Conservation (phyloP, 2,113 vertebrate genomes). For the Stigmatopora argus region DNA sequence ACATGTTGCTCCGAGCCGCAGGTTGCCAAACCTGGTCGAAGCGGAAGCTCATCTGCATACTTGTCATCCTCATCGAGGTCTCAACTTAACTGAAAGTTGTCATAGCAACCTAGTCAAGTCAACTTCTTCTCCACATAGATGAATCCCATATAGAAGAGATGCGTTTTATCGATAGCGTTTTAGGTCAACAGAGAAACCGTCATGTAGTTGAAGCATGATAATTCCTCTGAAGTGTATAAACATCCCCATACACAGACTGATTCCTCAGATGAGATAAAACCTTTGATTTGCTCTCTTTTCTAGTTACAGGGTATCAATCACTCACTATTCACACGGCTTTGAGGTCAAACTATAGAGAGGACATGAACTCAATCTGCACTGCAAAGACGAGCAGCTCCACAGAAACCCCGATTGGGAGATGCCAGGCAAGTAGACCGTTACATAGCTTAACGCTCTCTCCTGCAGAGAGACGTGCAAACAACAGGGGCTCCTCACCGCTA, state of each 20-base stretch:
- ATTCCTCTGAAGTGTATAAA: constrained; percentile 2
- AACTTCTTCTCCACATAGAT: constrained; percentile 6
- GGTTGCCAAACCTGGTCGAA: background rate
- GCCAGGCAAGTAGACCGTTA: constrained; percentile 29
- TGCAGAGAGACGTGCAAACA: constrained; percentile 21
- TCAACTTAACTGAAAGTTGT: background rate
- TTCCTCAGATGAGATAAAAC: constrained; percentile 31
- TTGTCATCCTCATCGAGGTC: background rate
- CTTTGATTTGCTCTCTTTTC: constrained; percentile 33
- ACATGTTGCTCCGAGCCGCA: too few relatives aligned
- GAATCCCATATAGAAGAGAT: too few relatives aligned
- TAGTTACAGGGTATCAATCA: constrained; percentile 50
- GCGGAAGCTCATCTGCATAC: background rate
- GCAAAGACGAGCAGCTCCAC: constrained; percentile 25
- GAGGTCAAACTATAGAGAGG: constrained; percentile 40
- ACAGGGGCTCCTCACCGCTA: constrained; percentile 36
- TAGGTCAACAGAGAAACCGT: too few relatives aligned
- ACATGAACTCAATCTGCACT: constrained; percentile 62
- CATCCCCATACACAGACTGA: background rate
- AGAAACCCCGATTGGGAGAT: constrained; percentile 26
- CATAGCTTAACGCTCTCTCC: constrained; percentile 35
- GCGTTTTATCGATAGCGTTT: too few relatives aligned
- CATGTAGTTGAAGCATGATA: too few relatives aligned
- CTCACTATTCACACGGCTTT: constrained; percentile 24
- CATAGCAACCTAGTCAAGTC: background rate